Conservation (phyloP, 2,888 invertebrate genomes). For the Cylloceria caligata region DNA sequence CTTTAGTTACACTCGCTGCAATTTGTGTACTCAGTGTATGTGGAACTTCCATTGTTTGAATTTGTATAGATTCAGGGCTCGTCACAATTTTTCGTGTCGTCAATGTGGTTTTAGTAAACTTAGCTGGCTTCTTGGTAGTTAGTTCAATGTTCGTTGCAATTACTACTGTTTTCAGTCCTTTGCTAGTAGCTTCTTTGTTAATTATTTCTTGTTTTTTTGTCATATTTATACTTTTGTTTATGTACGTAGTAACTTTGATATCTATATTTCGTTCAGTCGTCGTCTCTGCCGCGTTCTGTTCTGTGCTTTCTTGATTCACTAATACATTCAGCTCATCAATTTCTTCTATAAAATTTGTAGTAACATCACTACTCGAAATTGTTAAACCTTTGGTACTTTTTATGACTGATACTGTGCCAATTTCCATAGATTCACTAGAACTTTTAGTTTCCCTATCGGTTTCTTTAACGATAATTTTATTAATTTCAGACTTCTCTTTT, state of each 20-base stretch:
- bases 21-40: background rate
- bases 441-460: background rate
- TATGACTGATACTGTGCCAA: background rate
- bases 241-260: too few species aligned
- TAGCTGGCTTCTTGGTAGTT: background rate
- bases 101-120: background rate
- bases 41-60: background rate
- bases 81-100: too few species aligned
- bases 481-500: background rate
- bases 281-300: too few species aligned
- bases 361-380: slow-evolving; percentile 1
- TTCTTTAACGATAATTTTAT: background rate
- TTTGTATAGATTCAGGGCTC: background rate
- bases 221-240: too few species aligned
- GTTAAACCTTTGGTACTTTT: background rate
- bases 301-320: background rate
- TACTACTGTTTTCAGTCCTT: too few species aligned
- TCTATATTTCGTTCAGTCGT: slow-evolving; percentile 1
- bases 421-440: slow-evolving; percentile 4
- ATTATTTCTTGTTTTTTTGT: too few species aligned
- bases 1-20: background rate
- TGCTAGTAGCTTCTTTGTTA: too few species aligned
- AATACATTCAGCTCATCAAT: slow-evolving; percentile 2
- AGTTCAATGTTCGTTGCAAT: too few species aligned
- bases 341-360: slow-evolving; percentile 4